Conservation (phyloP, 2,888 invertebrate species). For the Papilio elwesi region DNA sequence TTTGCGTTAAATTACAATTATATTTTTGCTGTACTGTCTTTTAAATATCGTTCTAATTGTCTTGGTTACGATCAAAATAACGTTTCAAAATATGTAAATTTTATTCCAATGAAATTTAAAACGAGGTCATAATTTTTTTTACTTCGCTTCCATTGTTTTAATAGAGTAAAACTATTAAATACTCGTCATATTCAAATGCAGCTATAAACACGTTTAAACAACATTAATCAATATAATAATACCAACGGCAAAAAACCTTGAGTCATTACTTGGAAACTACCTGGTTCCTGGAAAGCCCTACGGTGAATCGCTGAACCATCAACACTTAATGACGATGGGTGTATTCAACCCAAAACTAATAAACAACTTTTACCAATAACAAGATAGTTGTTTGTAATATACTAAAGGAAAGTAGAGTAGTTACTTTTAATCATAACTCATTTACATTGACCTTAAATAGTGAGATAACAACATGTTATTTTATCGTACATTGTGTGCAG, state of each 20-base stretch:
- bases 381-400: conserved; percentile 5
- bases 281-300: conserved; percentile 7
- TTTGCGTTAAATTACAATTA: background rate
- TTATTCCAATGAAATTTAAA: background rate
- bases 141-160: background rate
- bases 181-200: conserved; percentile 4
- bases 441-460: background rate
- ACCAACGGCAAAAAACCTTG: conserved; percentile 8
- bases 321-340: conserved; percentile 3
- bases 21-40: background rate
- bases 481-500: too few species aligned
- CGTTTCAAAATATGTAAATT: too few species aligned
- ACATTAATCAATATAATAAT: conserved; percentile 17
- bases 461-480: too few species aligned
- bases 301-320: conserved; percentile 8
- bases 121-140: background rate
- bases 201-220: conserved; percentile 8
- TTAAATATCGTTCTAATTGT: background rate
- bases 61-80: background rate
- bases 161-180: conserved; percentile 17
- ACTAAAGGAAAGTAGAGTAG: background rate
- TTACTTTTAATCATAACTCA: background rate
- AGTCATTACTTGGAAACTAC: conserved; percentile 28
- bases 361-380: conserved; percentile 8
- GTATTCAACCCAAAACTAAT: conserved; percentile 17